Conservation (phyloP, 2,888 invertebrate genomes). For the Dione vanillae region DNA sequence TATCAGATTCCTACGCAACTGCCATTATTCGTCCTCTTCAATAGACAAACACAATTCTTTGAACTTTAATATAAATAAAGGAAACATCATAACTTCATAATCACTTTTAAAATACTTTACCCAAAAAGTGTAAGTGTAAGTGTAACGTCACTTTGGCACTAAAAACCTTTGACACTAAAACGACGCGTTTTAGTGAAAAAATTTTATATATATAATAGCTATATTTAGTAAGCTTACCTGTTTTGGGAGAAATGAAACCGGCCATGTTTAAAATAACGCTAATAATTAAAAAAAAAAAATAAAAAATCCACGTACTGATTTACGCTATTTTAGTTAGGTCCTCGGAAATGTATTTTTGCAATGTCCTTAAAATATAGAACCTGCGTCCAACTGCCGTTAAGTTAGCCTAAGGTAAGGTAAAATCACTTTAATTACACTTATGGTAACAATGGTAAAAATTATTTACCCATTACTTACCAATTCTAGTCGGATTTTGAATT, state of each 20-base stretch:
- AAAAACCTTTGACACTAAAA: conserved; percentile 45
- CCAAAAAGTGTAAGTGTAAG: conserved; percentile 13
- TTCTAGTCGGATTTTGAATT: conserved; percentile 7
- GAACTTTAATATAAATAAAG: neutral
- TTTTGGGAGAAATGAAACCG: conserved; percentile 70
- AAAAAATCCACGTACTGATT: conserved; percentile 63
- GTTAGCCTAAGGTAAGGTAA: conserved; percentile 38
- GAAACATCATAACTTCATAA: conserved; percentile 17
- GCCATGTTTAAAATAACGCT: conserved; percentile 64
- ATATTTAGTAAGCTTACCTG: conserved; percentile 65
- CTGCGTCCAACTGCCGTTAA: conserved; percentile 48
- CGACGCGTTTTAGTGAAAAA: conserved; percentile 50
- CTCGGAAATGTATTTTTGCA: conserved; percentile 76
- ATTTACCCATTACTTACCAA: neutral
- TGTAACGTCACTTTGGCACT: neutral
- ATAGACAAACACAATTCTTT: conserved; percentile 33
- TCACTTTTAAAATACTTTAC: neutral
- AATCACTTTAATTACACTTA: neutral
- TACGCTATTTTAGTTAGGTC: conserved; percentile 64
- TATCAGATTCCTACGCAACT: conserved; percentile 28
- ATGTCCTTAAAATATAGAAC: conserved; percentile 49
- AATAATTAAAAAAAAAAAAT: conserved; percentile 37
- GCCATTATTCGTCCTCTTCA: conserved; percentile 44
- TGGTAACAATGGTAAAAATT: neutral
- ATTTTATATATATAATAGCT: conserved; percentile 67